Evolutionary conservation across 1,140 invertebrate genomes (phyloP), one percentile per base, ranked within the genome.

Genomic region (Paracyclopina nana): DNA sequence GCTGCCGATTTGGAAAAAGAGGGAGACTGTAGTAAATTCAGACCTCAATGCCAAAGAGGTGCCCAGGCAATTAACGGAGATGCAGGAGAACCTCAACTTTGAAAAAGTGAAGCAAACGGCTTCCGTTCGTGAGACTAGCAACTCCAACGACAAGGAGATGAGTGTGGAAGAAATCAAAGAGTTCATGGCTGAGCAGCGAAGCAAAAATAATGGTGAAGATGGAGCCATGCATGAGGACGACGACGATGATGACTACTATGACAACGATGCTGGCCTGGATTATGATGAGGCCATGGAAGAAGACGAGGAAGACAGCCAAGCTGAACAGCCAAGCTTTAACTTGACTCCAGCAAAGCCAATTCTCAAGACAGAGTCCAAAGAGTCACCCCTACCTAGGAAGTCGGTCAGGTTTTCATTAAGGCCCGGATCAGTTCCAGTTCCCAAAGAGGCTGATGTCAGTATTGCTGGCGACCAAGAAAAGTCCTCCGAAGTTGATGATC

Each of bases 1-100:
- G 24, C 28, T 48, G 20, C 45, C 45, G 9, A 25, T 48, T 48
- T 48, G 45, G 45, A 48, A 48, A 27, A 26, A 29, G 18, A 11
- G 45, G n/a, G 18, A 11, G 4, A 48, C 27, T 40, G n/a, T 22
- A 42, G 9, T 42, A 22, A 42, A 22, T 42, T n/a, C n/a, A 8
- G n/a, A n/a, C 20, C 34, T 20, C 8, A 20, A 20, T 38, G 34
- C 34, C 34, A 38, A 38, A 38, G 20, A 38, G 34, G 20, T 38
- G 14, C 34, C 34, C 20, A n/a, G 34, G 20, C 34, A 38, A 38
- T 16, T 38, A n/a, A n/a, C n/a, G 9, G 34, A 38, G 9, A 38
- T 38, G 14, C 34, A 38, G 20, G 34, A 38, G 34, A 38, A 38
- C 20, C 34, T 38, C 8, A 38, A 38, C 20, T 38, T 38, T 20